These are phyloP conservation scores for Alectoris magna DNA, from an alignment of 2,797 vertebrate species.

Conservation along the genomic window DNA sequence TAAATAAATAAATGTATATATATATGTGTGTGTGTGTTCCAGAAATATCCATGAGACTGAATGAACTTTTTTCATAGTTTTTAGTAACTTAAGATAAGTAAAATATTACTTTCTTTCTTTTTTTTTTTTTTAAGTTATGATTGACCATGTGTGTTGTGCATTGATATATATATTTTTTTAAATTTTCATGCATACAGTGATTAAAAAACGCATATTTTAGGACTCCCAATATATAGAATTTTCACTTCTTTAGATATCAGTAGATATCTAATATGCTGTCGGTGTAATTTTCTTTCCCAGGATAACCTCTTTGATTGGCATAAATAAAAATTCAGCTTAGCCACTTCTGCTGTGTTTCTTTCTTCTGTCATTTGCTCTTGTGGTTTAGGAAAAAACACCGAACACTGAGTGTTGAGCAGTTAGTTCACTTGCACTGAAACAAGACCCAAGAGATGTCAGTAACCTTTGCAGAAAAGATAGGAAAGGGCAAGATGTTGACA, in stretches of 20 bases:
- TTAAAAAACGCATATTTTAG: neutral
- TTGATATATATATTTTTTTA: neutral
- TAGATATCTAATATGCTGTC: neutral
- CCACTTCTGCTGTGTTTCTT: neutral
- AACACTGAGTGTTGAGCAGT: slow-evolving; percentile 26
- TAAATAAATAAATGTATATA: no score
- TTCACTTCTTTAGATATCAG: neutral
- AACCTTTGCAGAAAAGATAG: slow-evolving; percentile 38
- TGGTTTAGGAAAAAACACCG: neutral
- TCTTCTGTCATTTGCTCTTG: slow-evolving; percentile 12
- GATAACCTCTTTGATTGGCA: neutral
- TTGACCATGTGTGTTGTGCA: neutral
- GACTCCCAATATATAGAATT: neutral
- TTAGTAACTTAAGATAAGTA: neutral
- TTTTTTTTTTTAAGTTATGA: neutral
- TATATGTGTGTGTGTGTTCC: neutral
- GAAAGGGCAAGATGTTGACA: slow-evolving; percentile 33
- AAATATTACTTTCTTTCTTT: neutral
- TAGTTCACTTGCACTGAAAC: neutral
- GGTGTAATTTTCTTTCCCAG: neutral
- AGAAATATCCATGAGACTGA: neutral
- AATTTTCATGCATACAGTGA: neutral
- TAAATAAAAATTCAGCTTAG: neutral
- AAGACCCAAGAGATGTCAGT: slow-evolving; percentile 20
- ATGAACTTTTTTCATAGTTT: neutral